phyloP scores from a whole-genome alignment of 30 jellyfish, hydroid and myxozoan genomes.

The Turritopsis dohrnii region DNA sequence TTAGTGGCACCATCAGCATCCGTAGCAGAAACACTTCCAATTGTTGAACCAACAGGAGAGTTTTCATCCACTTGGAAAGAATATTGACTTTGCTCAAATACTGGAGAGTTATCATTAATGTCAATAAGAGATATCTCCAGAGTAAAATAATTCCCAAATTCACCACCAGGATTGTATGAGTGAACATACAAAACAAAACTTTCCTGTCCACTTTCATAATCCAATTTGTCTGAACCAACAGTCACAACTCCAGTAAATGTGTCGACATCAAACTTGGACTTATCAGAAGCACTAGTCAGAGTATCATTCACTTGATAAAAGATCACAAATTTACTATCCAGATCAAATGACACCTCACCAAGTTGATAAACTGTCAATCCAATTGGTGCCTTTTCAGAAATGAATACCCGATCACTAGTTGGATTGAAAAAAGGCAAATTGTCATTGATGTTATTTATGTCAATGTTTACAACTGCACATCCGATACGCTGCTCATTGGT shows the following conservation, averaged over 20 bases:
- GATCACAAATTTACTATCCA: background rate
- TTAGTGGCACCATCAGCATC: background rate
- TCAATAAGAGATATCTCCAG: conserved; percentile 48
- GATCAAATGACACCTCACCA: conserved; percentile 24
- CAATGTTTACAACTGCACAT: conserved; percentile 43
- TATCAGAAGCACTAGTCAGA: conserved; percentile 4
- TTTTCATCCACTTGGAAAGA: no score
- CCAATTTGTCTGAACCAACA: background rate
- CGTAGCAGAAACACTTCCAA: conserved; percentile 27
- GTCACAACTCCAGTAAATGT: conserved; percentile 1
- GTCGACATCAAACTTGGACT: background rate
- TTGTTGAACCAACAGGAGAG: background rate
- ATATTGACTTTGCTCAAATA: background rate
- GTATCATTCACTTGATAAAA: background rate
- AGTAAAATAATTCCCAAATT: background rate
- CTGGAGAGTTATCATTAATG: conserved; percentile 78
- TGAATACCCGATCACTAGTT: conserved; percentile 29
- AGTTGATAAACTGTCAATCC: background rate
- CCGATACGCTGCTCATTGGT: conserved; percentile 19
- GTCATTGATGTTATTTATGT: conserved; percentile 50
- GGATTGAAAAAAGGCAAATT: conserved; percentile 45
- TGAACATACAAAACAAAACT: conserved; percentile 5
- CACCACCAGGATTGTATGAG: background rate
- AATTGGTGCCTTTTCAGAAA: conserved; percentile 29
- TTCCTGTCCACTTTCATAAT: conserved; percentile 8